These are phyloP conservation scores for Musca vetustissima DNA, from an alignment of 1,140 invertebrate genomes.

Conservation along the genomic window DNA sequence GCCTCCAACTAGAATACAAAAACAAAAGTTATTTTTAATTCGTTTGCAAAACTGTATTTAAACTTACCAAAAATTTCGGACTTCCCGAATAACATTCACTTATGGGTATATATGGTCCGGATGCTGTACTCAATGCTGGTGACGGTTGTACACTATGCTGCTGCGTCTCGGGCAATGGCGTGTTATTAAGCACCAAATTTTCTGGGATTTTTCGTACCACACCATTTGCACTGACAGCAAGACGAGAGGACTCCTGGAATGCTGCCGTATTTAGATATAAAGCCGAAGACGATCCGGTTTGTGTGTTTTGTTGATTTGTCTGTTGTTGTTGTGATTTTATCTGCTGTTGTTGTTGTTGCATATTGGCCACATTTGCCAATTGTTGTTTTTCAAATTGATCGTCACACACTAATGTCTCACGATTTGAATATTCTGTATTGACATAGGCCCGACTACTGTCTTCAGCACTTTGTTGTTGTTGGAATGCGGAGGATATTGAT, in stretches of 20 bases:
- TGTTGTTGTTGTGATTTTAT: not conserved
- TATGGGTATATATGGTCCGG: conserved; percentile 78
- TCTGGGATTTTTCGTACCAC: conserved; percentile 51
- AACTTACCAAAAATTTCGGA: conserved; percentile 51
- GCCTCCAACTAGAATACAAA: conserved; percentile 31
- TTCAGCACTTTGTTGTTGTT: not conserved
- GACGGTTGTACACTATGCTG: conserved; percentile 59
- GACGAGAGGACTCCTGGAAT: conserved; percentile 29
- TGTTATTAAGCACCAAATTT: conserved; percentile 36
- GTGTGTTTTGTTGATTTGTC: not conserved
- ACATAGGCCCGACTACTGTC: conserved; percentile 36
- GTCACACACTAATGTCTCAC: conserved; percentile 46
- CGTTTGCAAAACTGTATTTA: not conserved
- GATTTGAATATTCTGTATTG: conserved; percentile 49
- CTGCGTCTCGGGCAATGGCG: conserved; percentile 14
- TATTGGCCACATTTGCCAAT: conserved; percentile 34
- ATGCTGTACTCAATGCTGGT: conserved; percentile 63
- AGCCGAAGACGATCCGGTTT: too few relatives aligned
- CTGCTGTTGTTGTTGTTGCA: not conserved
- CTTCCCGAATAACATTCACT: conserved; percentile 89
- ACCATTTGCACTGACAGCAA: conserved; percentile 45
- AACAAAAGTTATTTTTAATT: too few relatives aligned
- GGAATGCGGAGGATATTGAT: too few relatives aligned
- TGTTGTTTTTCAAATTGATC: conserved; percentile 43
- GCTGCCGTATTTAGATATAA: conserved; percentile 40